Evolutionary conservation across 30 jellyfish, hydroid and myxozoan genomes (phyloP).

Genomic region (Pelagia noctiluca): DNA sequence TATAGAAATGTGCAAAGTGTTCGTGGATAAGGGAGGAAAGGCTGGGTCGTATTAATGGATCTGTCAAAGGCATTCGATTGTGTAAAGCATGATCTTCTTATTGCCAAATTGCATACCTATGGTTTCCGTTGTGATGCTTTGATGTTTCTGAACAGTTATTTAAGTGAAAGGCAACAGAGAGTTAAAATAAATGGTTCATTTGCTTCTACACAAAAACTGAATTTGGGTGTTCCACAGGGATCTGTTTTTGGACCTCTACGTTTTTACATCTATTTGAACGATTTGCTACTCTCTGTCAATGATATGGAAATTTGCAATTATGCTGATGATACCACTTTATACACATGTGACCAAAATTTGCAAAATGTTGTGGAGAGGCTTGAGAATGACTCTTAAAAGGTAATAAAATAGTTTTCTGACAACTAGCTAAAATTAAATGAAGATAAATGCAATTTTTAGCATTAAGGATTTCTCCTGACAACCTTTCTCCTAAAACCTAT

Average conservation of each 20-base stretch:
- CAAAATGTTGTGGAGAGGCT: slow-evolving; percentile 34
- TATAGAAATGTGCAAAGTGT: not conserved
- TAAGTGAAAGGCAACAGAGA: slow-evolving; percentile 37
- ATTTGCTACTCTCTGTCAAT: slow-evolving; percentile 20
- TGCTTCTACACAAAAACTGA: slow-evolving; percentile 29
- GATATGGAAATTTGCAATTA: slow-evolving; percentile 51
- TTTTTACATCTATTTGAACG: slow-evolving; percentile 52
- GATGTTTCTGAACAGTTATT: slow-evolving; percentile 10
- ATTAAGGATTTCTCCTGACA: slow-evolving; percentile 19
- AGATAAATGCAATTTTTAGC: slow-evolving; percentile 48
- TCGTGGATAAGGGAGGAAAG: slow-evolving; percentile 1
- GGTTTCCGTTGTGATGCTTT: slow-evolving; percentile 40
- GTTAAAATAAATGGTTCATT: slow-evolving; percentile 39
- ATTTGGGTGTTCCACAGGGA: slow-evolving; percentile 65
- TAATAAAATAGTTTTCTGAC: slow-evolving; percentile 47
- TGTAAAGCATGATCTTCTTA: slow-evolving; percentile 20
- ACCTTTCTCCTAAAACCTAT: too few relatives aligned
- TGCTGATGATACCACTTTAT: slow-evolving; percentile 60
- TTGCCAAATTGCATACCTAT: slow-evolving; percentile 40
- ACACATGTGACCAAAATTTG: slow-evolving; percentile 21
- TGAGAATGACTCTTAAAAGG: slow-evolving; percentile 26
- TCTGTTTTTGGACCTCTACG: slow-evolving; percentile 56
- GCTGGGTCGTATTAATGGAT: slow-evolving; percentile 36
- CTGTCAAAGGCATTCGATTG: slow-evolving; percentile 46
- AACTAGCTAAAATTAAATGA: slow-evolving; percentile 41